These are phyloP conservation scores for Gnathonemus longibarbis DNA, from an alignment of 2,113 vertebrate species.

Conservation along the genomic window DNA sequence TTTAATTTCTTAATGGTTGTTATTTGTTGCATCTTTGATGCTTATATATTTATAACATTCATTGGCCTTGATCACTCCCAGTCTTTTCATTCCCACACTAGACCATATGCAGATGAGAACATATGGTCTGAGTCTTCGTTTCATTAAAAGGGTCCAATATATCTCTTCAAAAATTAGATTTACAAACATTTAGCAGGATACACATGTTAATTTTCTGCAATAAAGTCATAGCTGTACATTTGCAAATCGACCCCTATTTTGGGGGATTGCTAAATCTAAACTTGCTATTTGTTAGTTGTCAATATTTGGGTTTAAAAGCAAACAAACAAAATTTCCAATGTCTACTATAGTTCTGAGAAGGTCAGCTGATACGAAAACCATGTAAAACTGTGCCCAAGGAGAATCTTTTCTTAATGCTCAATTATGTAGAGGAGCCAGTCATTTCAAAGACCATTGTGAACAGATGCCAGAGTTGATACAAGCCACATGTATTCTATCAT, in stretches of 20 bases:
- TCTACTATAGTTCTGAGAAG: constrained; percentile 35
- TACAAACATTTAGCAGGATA: not conserved
- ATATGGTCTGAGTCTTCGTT: not conserved
- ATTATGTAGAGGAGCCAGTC: constrained; percentile 52
- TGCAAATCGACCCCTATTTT: not conserved
- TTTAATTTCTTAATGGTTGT: not conserved
- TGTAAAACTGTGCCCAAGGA: constrained; percentile 42
- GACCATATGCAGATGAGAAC: not conserved
- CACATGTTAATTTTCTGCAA: not conserved
- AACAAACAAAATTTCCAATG: constrained; percentile 31
- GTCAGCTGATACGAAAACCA: constrained; percentile 49
- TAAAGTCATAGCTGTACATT: not conserved
- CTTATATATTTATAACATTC: not conserved
- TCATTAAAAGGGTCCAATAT: not conserved
- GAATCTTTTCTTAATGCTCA: constrained; percentile 54
- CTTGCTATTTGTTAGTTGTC: not conserved
- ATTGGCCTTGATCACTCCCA: not conserved
- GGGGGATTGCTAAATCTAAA: not conserved
- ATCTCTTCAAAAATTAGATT: not conserved
- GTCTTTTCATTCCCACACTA: not conserved
- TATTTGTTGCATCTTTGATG: not conserved
- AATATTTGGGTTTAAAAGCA: not conserved
- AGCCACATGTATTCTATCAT: constrained; percentile 65
- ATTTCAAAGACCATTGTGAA: constrained; percentile 55
- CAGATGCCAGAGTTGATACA: constrained; percentile 57